Evolutionary conservation across 2,113 vertebrate genomes (phyloP), one percentile per base, ranked within the genome.

Genomic region (Rhegmatorhina hoffmannsi): DNA sequence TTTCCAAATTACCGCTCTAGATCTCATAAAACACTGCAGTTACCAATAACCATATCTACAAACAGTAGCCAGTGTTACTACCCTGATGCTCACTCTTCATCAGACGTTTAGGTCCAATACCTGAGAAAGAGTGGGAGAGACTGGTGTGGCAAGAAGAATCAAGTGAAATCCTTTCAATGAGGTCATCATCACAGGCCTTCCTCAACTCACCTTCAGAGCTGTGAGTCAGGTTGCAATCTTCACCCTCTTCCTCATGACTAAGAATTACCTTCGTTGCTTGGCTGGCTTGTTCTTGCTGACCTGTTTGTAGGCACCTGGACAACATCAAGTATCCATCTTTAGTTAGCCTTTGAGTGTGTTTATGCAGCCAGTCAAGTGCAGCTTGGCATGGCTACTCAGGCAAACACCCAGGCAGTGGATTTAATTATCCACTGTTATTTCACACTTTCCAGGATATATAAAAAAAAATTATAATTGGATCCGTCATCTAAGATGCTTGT

Each of bases 291-390:
- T 98, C 98, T 77, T 86, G 97, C 86, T 98, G 95, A 94, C 96
- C 94, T 68, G 95, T 93, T 68, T 97, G 92, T 50, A 98, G 96
- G 82, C 94, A 97, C 82, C 99, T 99, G 92, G 72, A 79, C 90
- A 94, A 94, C 16, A 87, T 73, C 10, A 91, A 94, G 46, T 15
- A 67, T 63, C 55, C 28, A 75, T 21, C 10, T 72, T 62, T 36
- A 77, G 68, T 31, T 40, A 70, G n/a, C 31, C 38, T 76, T 44
- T 50, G 34, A 92, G 26, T 55, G 36, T 19, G 36, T 73, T 68
- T 31, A 49, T 26, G n/a, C 62, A 82, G 63, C 26, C 66, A 68
- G 34, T 31, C 38, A 52, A 36, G 28, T 4, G 66, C 58, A 80
- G 75, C 60, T 40, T 53, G 33, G 26, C 58, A 47, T 24, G 29